Percentiles rank a stretch among this genome's conserved stretches.
Evolutionary conservation across 2,113 vertebrate species (phyloP).

Genomic region (Edolisoma coerulescens): DNA sequence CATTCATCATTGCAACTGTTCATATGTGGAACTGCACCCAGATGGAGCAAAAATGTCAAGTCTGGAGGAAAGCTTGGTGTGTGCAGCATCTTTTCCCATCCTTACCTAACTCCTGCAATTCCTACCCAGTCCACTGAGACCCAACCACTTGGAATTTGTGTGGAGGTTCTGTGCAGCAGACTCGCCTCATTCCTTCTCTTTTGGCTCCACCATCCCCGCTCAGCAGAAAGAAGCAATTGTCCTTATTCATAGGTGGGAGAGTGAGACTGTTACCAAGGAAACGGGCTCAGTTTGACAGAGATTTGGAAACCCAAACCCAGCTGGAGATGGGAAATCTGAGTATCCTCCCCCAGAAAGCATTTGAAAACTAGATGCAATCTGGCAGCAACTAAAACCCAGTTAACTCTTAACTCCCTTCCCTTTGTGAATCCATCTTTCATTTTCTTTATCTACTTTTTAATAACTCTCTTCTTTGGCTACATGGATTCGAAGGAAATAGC

Average conservation of each 20-base stretch:
- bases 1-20: not conserved
- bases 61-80: not conserved
- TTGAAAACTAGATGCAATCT: constrained; percentile 60
- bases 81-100: not conserved
- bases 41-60: not conserved
- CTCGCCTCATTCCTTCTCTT: not conserved
- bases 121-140: not conserved
- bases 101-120: not conserved
- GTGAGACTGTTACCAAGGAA: constrained; percentile 54
- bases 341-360: constrained; percentile 57
- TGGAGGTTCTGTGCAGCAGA: not conserved
- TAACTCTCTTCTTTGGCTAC: not conserved
- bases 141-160: not conserved
- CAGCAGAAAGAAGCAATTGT: constrained; percentile 43
- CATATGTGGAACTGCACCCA: not conserved
- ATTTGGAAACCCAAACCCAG: constrained; percentile 59
- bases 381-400: constrained; percentile 32
- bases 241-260: constrained; percentile 36
- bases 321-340: constrained; percentile 54
- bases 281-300: constrained; percentile 39
- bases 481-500: not conserved
- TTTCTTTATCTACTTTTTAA: not conserved
- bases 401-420: constrained; percentile 29
- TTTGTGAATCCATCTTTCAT: not conserved
- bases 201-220: not conserved